These are phyloP conservation scores for Novumbra hubbsi DNA, from an alignment of 2,797 vertebrate species.

Conservation along the genomic window DNA sequence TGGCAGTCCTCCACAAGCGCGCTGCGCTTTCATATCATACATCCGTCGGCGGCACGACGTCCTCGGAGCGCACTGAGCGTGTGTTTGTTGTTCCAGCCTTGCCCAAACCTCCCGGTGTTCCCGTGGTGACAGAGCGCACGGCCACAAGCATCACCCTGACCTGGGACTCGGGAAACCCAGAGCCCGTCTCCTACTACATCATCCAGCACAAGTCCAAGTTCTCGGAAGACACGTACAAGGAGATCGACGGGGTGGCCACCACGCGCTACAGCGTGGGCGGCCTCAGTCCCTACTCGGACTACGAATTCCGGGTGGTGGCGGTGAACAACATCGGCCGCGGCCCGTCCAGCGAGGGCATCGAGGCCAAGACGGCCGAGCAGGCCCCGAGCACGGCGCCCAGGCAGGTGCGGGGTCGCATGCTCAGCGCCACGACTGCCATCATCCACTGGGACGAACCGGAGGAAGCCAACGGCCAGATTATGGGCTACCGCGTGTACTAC, in stretches of 20 bases:
- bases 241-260: conserved; percentile 97
- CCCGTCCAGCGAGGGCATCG: conserved; percentile 88
- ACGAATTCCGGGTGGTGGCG: conserved; percentile 93
- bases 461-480: conserved; percentile 96
- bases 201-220: conserved; percentile 96
- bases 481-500: conserved; percentile 96
- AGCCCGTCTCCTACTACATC: conserved; percentile 96
- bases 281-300: conserved; percentile 96
- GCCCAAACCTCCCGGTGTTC: conserved; percentile 92
- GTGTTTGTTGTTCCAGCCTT: conserved; percentile 74
- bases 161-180: conserved; percentile 98
- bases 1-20: not conserved
- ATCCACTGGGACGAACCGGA: conserved; percentile 98
- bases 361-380: conserved; percentile 95
- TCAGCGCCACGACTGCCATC: conserved; percentile 94
- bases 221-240: conserved; percentile 92
- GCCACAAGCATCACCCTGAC: conserved; percentile 98
- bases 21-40: not conserved
- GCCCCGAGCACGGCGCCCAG: conserved; percentile 94
- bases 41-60: not conserved
- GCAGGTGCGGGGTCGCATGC: conserved; percentile 93
- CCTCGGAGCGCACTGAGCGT: not conserved
- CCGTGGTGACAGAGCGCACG: conserved; percentile 93
- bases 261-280: conserved; percentile 97
- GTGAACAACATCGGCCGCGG: conserved; percentile 97